phyloP scores from a whole-genome alignment of 2,888 invertebrate species.

The Drosophila demipolita region DNA sequence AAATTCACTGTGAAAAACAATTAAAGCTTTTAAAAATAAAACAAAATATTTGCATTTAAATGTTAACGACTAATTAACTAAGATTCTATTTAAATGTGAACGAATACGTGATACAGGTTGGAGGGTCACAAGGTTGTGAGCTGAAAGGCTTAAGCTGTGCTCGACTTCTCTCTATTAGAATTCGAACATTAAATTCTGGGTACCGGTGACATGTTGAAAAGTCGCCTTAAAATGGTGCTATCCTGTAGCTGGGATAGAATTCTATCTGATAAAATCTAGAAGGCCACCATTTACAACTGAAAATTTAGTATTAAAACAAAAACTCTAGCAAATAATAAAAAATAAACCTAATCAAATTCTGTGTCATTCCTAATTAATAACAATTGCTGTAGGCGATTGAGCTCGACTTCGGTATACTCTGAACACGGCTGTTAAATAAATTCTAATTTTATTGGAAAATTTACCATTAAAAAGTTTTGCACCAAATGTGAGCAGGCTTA shows the following conservation, averaged over 20 bases:
- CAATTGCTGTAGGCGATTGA: too few species aligned
- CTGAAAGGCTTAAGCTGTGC: neutral
- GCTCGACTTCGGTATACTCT: too few species aligned
- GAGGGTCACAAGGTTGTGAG: neutral
- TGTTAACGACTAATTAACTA: neutral
- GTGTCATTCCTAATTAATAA: neutral
- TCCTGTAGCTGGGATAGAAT: neutral
- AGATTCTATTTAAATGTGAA: neutral
- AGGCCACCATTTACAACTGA: neutral
- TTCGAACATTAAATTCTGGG: neutral
- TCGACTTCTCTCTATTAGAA: neutral
- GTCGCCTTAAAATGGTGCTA: neutral
- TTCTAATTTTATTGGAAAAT: too few species aligned
- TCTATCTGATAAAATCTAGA: neutral
- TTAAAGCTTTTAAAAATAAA: neutral
- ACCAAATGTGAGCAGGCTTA: too few species aligned
- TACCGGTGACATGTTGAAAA: neutral
- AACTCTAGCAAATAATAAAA: neutral
- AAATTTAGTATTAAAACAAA: neutral
- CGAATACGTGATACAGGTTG: neutral
- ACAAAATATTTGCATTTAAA: neutral
- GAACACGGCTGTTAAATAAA: too few species aligned
- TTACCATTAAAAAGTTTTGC: too few species aligned
- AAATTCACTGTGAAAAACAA: slow-evolving; percentile 86
- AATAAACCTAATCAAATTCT: neutral